A percentile compares a stretch with the other conserved stretches of the same genome.
Evolutionary conservation across 1,140 invertebrate genomes (phyloP).

Genomic region (Hylyphantes graminicola): DNA sequence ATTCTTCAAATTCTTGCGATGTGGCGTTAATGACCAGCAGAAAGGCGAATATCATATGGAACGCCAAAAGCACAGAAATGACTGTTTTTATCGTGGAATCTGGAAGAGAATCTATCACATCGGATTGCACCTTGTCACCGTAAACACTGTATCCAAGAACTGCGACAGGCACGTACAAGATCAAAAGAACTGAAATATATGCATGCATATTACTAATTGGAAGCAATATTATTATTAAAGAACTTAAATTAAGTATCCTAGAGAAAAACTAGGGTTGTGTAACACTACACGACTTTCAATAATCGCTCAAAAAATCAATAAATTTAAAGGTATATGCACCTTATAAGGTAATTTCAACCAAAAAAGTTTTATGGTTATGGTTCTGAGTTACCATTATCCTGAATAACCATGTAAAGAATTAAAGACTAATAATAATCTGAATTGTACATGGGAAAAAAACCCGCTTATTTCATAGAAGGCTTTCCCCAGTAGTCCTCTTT

Average conservation of each 20-base stretch:
- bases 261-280: neutral
- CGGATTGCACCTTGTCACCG: neutral
- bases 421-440: too few relatives aligned
- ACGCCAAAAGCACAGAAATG: slow-evolving; percentile 73
- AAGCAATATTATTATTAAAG: neutral
- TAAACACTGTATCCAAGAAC: slow-evolving; percentile 63
- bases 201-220: neutral
- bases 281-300: neutral
- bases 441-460: too few relatives aligned
- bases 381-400: too few relatives aligned
- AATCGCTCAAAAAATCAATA: neutral
- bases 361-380: too few relatives aligned
- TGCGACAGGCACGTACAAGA: slow-evolving; percentile 73
- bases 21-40: slow-evolving; percentile 77
- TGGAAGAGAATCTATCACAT: slow-evolving; percentile 33
- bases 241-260: too few relatives aligned
- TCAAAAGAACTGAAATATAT: slow-evolving; percentile 71
- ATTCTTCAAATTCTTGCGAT: slow-evolving; percentile 77
- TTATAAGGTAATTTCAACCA: too few relatives aligned
- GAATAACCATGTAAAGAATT: too few relatives aligned
- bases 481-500: too few relatives aligned
- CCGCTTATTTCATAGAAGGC: too few relatives aligned
- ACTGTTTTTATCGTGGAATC: slow-evolving; percentile 66
- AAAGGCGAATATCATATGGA: slow-evolving; percentile 76
- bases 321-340: too few relatives aligned